A percentile compares a stretch with the other conserved stretches of the same genome.
phyloP scores from a whole-genome alignment of 2,113 vertebrate genomes.

The Psittacara wagleri region DNA sequence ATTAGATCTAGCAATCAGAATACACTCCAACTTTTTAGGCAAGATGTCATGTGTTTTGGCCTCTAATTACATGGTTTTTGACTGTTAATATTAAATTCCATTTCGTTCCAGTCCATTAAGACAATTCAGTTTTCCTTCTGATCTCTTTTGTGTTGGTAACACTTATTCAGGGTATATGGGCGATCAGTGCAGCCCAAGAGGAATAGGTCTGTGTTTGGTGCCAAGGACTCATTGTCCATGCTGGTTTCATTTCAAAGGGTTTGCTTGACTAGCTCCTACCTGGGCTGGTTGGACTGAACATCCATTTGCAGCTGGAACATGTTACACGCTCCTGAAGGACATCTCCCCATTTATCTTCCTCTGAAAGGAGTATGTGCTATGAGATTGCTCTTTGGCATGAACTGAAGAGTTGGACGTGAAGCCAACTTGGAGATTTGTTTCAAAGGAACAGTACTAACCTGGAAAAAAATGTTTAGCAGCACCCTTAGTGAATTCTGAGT shows the following conservation, averaged over 20 bases:
- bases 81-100: neutral
- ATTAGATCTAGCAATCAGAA: neutral
- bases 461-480: neutral
- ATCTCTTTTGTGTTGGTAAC: neutral
- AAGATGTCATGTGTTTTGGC: neutral
- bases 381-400: neutral
- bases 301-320: neutral
- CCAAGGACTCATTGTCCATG: neutral
- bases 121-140: neutral
- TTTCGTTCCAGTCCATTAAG: neutral
- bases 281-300: neutral
- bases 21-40: neutral
- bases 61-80: neutral
- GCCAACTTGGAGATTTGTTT: neutral
- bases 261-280: neutral
- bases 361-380: neutral
- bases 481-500: neutral
- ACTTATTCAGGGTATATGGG: neutral
- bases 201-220: neutral
- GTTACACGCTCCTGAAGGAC: neutral
- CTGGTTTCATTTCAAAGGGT: neutral
- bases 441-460: neutral
- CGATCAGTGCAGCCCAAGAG: neutral
- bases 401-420: fast-evolving
- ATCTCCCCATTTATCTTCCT: neutral